Conservation (phyloP, 2,888 invertebrate genomes). For the Tetrapedia diversipes region DNA sequence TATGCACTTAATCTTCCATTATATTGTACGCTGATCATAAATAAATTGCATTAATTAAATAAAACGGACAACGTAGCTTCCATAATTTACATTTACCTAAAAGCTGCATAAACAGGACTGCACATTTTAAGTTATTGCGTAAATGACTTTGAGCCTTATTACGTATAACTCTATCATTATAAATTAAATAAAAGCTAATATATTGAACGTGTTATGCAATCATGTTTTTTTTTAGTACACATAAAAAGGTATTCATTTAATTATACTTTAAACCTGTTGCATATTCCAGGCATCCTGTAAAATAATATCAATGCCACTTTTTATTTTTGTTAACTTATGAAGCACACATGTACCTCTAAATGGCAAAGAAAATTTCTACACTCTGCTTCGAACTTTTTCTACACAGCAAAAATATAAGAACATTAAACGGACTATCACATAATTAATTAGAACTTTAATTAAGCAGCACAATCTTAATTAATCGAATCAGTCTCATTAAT, state of each 20-base stretch:
- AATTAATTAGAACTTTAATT: conserved; percentile 7
- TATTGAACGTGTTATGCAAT: conserved; percentile 26
- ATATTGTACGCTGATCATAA: not conserved
- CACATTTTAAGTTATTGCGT: conserved; percentile 3
- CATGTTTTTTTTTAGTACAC: conserved; percentile 33
- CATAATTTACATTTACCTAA: conserved; percentile 3
- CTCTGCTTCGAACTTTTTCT: conserved; percentile 40
- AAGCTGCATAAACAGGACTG: conserved; percentile 10
- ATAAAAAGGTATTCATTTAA: conserved; percentile 55
- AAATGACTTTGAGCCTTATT: conserved; percentile 25
- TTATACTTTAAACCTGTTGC: conserved; percentile 68
- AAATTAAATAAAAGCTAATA: conserved; percentile 5
- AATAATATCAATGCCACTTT: conserved; percentile 64
- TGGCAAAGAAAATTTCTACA: conserved; percentile 63
- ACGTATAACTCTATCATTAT: conserved; percentile 24
- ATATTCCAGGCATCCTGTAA: conserved; percentile 71
- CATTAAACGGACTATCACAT: conserved; percentile 18
- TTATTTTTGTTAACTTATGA: conserved; percentile 49
- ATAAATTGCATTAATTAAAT: conserved; percentile 8
- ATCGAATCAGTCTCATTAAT: not conserved
- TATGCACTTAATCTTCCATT: conserved; percentile 10
- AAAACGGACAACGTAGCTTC: not conserved
- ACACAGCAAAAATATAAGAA: conserved; percentile 46
- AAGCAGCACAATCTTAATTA: conserved; percentile 27
- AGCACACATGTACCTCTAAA: conserved; percentile 60